phyloP scores from a whole-genome alignment of 2,888 invertebrate species.

The Strigamia transsilvanica region DNA sequence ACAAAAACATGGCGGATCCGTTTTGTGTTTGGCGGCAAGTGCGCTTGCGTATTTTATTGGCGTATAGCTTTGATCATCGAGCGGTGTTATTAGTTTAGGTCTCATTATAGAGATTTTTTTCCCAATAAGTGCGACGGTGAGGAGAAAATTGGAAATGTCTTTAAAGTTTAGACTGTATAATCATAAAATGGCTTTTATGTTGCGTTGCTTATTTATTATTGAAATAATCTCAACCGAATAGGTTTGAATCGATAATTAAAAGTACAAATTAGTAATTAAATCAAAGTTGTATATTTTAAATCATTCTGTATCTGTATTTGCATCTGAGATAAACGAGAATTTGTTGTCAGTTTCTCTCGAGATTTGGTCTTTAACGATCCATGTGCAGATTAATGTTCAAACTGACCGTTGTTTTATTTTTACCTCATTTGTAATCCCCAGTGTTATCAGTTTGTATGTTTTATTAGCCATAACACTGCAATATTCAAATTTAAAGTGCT shows the following conservation, averaged over 20 bases:
- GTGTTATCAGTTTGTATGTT: not conserved
- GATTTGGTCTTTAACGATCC: constrained; percentile 31
- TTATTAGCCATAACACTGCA: not conserved
- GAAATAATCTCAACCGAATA: not conserved
- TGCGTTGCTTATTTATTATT: constrained; percentile 24
- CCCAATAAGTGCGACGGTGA: not conserved
- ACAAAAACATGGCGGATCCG: no score
- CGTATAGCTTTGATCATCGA: no score
- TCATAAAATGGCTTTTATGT: not conserved
- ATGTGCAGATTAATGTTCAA: constrained; percentile 4
- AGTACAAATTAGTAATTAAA: constrained; percentile 34
- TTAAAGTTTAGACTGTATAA: not conserved
- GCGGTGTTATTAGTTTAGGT: no score
- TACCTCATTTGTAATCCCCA: not conserved
- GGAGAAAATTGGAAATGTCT: not conserved
- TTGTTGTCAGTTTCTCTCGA: not conserved
- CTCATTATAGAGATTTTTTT: no score
- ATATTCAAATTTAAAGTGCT: not conserved
- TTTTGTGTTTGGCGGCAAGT: no score
- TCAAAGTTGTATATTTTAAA: constrained; percentile 33
- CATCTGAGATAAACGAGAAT: constrained; percentile 10
- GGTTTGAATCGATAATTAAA: constrained; percentile 8
- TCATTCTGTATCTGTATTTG: not conserved
- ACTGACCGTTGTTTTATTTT: constrained; percentile 15
- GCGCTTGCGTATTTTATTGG: no score